Evolutionary conservation across 2,113 vertebrate species (phyloP), one percentile per base, ranked within the genome.

Genomic region (Anthoscopus minutus): DNA sequence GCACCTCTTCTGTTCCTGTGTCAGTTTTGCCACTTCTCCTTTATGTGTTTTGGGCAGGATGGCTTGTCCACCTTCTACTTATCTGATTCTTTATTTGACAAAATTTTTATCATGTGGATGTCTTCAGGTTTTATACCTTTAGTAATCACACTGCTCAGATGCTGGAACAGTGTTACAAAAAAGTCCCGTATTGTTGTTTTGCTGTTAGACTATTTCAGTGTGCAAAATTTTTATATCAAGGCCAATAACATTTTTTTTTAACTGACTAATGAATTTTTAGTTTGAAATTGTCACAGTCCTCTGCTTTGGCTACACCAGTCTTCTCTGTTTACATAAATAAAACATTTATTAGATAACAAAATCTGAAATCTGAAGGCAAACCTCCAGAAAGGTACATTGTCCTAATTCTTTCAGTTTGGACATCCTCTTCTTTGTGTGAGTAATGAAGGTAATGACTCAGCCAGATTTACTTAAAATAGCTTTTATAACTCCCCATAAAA

Each of bases 101-200:
- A 4, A 10, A 48, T 58, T 58, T 61, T 81, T 21, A 10, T 47
- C 28, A 40, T 13, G 28, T 58, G 13, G 0, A 0, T 66, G 30
- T 28, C 61, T 87, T 60, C 31, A 85, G 0, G 45, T 71, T 94
- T 74, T 71, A 33, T 5, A 10, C 15, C 33, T 91, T 57, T 21
- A 67, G 5, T 33, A 35, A 33, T 27, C 51, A 28, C 33, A 19
- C 11, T 77, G 20, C 21, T 66, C 42, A 45, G 15, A 42, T 62
- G 17, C 7, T 79, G 5, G 45, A 44, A 35, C 10, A 83, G 30
- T 1, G 0, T n/a, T 47, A 25, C 13, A 56, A 21, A 77, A 37
- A 42, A 14, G 3, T 53, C n/a, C 3, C 0, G 0, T 31, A 9
- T 20, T 81, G 22, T 33, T 82, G 8, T 12, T 7, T 15, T 47